A percentile compares a stretch with the other conserved stretches of the same genome.
Conservation (phyloP, 1,140 invertebrate species). For the Asobara japonica region DNA sequence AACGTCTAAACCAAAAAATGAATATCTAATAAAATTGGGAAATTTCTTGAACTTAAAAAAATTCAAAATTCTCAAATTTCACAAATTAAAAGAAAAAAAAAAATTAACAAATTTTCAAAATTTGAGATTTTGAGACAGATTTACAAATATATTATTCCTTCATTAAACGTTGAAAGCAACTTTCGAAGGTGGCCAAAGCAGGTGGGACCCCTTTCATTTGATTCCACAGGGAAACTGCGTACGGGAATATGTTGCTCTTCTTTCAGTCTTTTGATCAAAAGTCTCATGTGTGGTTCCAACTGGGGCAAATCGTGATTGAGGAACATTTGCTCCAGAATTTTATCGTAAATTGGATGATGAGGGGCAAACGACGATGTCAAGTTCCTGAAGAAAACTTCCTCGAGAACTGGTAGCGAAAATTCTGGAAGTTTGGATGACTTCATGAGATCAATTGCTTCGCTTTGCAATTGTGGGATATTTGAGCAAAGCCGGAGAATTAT, state of each 20-base stretch:
- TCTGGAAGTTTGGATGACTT: constrained; percentile 38
- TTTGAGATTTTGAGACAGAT: neutral
- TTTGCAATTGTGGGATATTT: constrained; percentile 45
- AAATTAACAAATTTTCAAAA: too few species aligned
- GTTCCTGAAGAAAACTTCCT: constrained; percentile 60
- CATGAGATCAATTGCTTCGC: constrained; percentile 53
- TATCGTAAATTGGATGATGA: constrained; percentile 55
- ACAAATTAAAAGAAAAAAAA: too few species aligned
- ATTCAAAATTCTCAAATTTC: too few species aligned
- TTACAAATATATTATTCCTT: neutral
- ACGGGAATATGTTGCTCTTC: constrained; percentile 53
- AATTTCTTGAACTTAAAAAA: too few species aligned
- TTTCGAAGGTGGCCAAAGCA: constrained; percentile 57
- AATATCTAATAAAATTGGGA: too few species aligned
- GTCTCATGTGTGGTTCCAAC: constrained; percentile 51
- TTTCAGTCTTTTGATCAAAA: constrained; percentile 54
- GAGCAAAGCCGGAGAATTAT: constrained; percentile 55
- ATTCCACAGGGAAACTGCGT: constrained; percentile 58
- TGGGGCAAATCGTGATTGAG: constrained; percentile 51
- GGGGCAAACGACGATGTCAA: constrained; percentile 56
- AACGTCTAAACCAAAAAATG: too few species aligned
- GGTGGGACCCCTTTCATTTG: constrained; percentile 55
- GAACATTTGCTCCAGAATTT: constrained; percentile 58
- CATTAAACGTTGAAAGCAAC: constrained; percentile 51
- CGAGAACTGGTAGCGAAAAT: constrained; percentile 51